These are phyloP conservation scores for Maccullochella peelii DNA, from an alignment of 2,113 vertebrate species.

Conservation along the genomic window DNA sequence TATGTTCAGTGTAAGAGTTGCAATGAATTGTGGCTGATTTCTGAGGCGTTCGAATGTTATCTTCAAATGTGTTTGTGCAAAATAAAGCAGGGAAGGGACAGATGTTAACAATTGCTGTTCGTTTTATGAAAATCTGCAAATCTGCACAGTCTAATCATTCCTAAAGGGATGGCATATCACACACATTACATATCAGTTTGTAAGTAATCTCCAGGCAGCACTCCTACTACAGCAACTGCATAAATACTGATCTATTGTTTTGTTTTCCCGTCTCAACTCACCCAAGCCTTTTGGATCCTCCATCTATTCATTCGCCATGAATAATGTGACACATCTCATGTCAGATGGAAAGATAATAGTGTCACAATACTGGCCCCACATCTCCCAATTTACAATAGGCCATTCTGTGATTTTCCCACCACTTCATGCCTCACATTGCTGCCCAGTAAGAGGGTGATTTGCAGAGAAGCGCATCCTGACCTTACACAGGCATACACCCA, in stretches of 20 bases:
- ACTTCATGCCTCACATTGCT: constrained; percentile 64
- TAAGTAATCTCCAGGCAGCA: constrained; percentile 55
- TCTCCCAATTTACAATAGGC: constrained; percentile 72
- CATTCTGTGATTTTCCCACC: constrained; percentile 65
- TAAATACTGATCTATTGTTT: constrained; percentile 62
- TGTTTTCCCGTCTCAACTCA: constrained; percentile 54
- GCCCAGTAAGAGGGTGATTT: constrained; percentile 60
- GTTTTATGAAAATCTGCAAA: constrained; percentile 55
- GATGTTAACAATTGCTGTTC: constrained; percentile 59
- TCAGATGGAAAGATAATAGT: constrained; percentile 80
- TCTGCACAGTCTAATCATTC: constrained; percentile 42
- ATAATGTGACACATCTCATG: constrained; percentile 79
- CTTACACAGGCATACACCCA: constrained; percentile 48
- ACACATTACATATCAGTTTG: constrained; percentile 48
- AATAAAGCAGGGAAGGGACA: constrained; percentile 54
- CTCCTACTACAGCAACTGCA: constrained; percentile 32
- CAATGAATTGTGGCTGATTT: constrained; percentile 62
- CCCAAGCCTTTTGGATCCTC: constrained; percentile 59
- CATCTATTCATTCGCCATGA: constrained; percentile 74
- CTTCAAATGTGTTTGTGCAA: constrained; percentile 42
- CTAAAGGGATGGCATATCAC: constrained; percentile 40
- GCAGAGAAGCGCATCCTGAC: constrained; percentile 51
- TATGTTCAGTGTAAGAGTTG: constrained; percentile 36
- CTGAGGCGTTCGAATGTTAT: constrained; percentile 32
- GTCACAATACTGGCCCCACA: constrained; percentile 73